phyloP scores from a whole-genome alignment of 2,888 invertebrate species.

The Hydriomena furcata region DNA sequence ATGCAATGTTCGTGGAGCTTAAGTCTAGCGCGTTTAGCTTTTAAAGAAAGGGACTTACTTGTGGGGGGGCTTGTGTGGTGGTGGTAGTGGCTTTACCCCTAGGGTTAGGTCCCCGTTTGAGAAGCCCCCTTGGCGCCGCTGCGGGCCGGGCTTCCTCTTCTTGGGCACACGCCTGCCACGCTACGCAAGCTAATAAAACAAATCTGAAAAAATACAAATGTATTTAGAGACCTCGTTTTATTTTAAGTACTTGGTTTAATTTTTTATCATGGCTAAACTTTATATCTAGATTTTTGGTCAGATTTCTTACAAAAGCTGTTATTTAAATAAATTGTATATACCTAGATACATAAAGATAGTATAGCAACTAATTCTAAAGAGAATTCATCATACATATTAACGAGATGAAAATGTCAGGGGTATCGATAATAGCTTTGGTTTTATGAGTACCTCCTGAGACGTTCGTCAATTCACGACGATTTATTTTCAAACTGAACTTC shows the following conservation, averaged over 20 bases:
- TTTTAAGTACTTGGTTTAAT: no score
- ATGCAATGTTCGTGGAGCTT: not conserved
- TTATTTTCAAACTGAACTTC: no score
- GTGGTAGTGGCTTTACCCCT: slow-evolving; percentile 71
- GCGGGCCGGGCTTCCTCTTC: slow-evolving; percentile 58
- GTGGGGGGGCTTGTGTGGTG: slow-evolving; percentile 68
- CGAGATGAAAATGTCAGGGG: slow-evolving; percentile 53
- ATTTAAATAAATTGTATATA: no score
- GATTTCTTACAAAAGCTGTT: no score
- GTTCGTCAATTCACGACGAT: slow-evolving; percentile 1
- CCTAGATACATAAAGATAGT: no score
- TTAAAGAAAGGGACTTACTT: slow-evolving; percentile 50
- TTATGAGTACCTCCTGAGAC: not conserved
- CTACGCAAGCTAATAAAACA: slow-evolving; percentile 61
- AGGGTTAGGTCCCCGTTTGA: slow-evolving; percentile 62
- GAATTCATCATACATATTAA: slow-evolving; percentile 2
- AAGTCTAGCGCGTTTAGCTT: no score
- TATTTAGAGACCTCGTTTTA: no score
- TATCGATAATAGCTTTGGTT: slow-evolving; percentile 40
- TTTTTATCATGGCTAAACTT: no score
- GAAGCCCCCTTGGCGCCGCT: slow-evolving; percentile 52
- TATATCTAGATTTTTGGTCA: no score
- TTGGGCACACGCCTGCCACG: slow-evolving; percentile 61
- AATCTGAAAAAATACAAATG: slow-evolving; percentile 51
- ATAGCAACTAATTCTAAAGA: not conserved